Conservation (phyloP, 1,140 invertebrate species). For the Calosoma granatense region DNA sequence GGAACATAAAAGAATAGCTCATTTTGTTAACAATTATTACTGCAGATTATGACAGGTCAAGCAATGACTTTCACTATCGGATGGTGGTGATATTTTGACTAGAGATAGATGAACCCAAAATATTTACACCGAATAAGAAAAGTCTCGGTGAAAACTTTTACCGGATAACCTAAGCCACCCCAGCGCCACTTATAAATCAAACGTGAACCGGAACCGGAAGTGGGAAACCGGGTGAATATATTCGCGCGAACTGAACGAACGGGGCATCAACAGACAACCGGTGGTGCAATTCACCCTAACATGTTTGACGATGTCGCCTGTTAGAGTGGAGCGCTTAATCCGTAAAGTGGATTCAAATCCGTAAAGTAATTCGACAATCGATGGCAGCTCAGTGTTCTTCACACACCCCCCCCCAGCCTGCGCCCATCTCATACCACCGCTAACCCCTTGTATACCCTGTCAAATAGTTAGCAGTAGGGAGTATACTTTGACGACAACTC, state of each 20-base stretch:
- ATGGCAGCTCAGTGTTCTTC: neutral
- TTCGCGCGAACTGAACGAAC: neutral
- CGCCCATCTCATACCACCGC: neutral
- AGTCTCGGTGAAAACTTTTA: too few relatives aligned
- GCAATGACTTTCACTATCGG: too few relatives aligned
- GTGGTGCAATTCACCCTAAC: neutral
- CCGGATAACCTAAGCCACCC: neutral
- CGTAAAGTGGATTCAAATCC: constrained; percentile 8
- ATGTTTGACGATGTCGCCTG: constrained; percentile 7
- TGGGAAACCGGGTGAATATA: neutral
- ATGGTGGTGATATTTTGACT: too few relatives aligned
- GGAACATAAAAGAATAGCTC: too few relatives aligned
- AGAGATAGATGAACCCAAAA: too few relatives aligned
- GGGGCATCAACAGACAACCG: neutral
- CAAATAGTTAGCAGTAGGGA: neutral
- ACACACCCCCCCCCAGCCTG: neutral
- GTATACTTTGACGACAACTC: neutral
- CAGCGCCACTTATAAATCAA: neutral
- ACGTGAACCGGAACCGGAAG: neutral
- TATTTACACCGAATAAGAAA: too few relatives aligned
- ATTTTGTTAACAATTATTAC: too few relatives aligned
- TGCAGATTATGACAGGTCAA: too few relatives aligned
- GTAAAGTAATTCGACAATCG: constrained; percentile 9
- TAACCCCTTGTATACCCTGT: neutral
- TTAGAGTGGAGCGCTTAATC: constrained; percentile 6